Evolutionary conservation across 1,140 invertebrate genomes (phyloP).

Genomic region (Drosophila bocki): DNA sequence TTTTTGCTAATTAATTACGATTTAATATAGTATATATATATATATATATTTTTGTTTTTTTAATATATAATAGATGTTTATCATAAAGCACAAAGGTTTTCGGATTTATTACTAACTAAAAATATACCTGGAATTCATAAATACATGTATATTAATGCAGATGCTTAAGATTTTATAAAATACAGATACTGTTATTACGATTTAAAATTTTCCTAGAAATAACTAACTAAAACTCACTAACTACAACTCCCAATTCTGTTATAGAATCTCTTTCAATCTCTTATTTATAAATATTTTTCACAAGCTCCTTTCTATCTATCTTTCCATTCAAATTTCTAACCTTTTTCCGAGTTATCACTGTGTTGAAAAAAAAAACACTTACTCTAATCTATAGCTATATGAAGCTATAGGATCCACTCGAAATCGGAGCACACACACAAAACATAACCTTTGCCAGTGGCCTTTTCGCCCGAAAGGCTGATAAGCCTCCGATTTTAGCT

Average conservation of each 20-base stretch:
- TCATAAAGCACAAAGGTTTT: not conserved
- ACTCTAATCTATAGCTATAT: not conserved
- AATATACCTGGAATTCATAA: not conserved
- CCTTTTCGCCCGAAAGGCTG: constrained; percentile 51
- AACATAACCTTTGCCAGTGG: constrained; percentile 68
- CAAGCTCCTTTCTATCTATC: too few relatives aligned
- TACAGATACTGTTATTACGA: not conserved
- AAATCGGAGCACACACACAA: constrained; percentile 28
- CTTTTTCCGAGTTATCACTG: not conserved
- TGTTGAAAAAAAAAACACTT: not conserved
- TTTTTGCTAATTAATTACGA: too few relatives aligned
- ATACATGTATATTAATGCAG: not conserved
- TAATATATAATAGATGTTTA: not conserved
- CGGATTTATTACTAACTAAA: not conserved
- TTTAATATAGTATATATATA: too few relatives aligned
- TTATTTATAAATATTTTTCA: not conserved
- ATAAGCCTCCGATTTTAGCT: constrained; percentile 53
- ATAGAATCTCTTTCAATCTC: not conserved
- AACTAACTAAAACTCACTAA: not conserved
- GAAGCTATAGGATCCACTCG: constrained; percentile 6
- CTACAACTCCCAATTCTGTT: not conserved
- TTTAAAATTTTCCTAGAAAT: not conserved
- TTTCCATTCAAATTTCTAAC: not conserved
- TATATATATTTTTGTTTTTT: too few relatives aligned
- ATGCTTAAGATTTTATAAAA: not conserved